Evolutionary conservation across 2,797 vertebrate genomes (phyloP).

Genomic region (Cirrhinus mrigala): DNA sequence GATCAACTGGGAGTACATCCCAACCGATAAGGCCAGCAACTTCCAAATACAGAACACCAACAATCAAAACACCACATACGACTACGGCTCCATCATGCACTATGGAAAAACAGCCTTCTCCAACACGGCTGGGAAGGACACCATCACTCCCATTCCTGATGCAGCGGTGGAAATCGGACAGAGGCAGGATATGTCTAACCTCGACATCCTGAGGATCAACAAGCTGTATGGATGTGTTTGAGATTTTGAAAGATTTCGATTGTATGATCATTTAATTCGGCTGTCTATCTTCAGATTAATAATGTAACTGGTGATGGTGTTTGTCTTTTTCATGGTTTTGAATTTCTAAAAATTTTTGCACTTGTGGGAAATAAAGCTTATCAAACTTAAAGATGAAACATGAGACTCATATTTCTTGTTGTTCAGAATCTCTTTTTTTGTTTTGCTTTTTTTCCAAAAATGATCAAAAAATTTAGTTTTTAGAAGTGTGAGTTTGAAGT

Average conservation of each 20-base stretch:
- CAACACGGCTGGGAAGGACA: constrained; percentile 22
- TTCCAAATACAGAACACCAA: constrained; percentile 71
- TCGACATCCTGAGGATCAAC: constrained; percentile 60
- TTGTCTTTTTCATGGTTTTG: neutral
- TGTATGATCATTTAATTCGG: no score
- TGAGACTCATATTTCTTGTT: neutral
- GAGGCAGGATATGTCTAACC: constrained; percentile 43
- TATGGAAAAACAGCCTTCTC: constrained; percentile 65
- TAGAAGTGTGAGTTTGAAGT: neutral
- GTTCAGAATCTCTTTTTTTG: neutral
- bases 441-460: no score
- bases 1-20: constrained; percentile 74
- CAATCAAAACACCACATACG: constrained; percentile 71
- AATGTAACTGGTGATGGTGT: neutral
- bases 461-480: no score
- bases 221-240: constrained; percentile 52
- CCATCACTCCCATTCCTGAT: constrained; percentile 56
- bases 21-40: constrained; percentile 55
- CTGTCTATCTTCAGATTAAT: neutral
- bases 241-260: neutral
- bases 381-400: neutral
- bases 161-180: constrained; percentile 43
- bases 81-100: constrained; percentile 79
- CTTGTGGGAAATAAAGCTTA: neutral
- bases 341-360: neutral